Evolutionary conservation across 1,140 invertebrate genomes (phyloP), one percentile per base, ranked within the genome.

Genomic region (Chelonus insularis): DNA sequence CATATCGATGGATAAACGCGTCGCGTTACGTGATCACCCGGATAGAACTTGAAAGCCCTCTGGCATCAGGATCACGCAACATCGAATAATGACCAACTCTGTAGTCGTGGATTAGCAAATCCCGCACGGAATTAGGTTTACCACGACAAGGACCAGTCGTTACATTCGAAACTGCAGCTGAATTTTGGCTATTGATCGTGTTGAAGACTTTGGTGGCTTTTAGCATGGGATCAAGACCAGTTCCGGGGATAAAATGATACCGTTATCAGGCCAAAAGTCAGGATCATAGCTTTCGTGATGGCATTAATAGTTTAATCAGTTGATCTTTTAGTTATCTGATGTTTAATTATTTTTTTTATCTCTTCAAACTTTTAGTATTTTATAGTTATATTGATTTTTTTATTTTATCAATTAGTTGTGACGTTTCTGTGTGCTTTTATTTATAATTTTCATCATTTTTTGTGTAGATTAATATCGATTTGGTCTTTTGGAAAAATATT

Each of bases 1-100:
- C 68, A 60, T 66, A 71, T 71, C 63, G 59, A 56, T 56, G 64
- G 65, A 65, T 67, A 67, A 65, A 65, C 59, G 60, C 59, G 56
- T 29, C 48, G 23, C 23, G 48, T 51, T 51, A 51, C 48, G 48
- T 51, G 48, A 51, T 51, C 48, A 51, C 23, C n/a, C 4, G 21
- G 23, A 50, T 50, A 52, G 50, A 12, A 9, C 50, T 52, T 36
- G 32, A 18, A 36, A 52, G 14, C 12, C 50, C 29, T 36, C 32
- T 4, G 18, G 55, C 29, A 37, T 61, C 39, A 50, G 67, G 70
- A 72, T 72, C 70, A 73, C 64, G 65, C 72, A 66, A 70, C 68
- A 74, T 65, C 70, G 66, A 74, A 70, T 72, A 72, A 74, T 72
- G 72, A 71, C 72, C 69, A 64, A 68, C 62, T 65, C 65, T 68